Percentiles rank a stretch among this genome's conserved stretches.
Conservation (phyloP, 2,113 vertebrate species). For the Cricetomys ansorgei region DNA sequence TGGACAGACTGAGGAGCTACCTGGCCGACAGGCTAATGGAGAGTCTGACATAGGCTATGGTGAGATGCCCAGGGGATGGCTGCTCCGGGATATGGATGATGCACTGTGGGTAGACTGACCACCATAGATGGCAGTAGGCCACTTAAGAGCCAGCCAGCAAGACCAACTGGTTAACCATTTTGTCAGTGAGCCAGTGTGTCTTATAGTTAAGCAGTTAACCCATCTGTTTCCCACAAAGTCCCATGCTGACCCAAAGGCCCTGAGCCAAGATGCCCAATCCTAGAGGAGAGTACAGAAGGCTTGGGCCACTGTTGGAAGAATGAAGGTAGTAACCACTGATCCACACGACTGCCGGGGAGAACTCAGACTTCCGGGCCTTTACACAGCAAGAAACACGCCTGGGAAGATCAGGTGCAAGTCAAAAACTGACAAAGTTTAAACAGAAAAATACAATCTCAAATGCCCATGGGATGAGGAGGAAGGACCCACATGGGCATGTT, state of each 20-base stretch:
- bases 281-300: neutral
- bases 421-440: neutral
- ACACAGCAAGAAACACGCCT: neutral
- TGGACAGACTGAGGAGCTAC: slow-evolving; percentile 23
- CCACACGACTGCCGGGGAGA: neutral
- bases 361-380: neutral
- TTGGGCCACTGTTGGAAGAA: too few relatives aligned
- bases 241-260: neutral
- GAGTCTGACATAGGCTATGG: neutral
- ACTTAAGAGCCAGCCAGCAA: neutral
- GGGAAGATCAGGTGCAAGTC: neutral
- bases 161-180: neutral
- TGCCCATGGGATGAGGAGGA: neutral
- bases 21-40: neutral
- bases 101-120: neutral
- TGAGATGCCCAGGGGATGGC: neutral
- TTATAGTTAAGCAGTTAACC: neutral
- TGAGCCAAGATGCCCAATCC: neutral
- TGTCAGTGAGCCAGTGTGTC: neutral
- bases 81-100: neutral
- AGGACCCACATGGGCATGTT: neutral
- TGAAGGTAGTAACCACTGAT: neutral
- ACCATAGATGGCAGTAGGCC: neutral
- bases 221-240: neutral
- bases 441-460: neutral